A percentile compares a stretch with the other conserved stretches of the same genome.
phyloP scores from a whole-genome alignment of 2,888 invertebrate genomes.

The Dicyrtoma fusca region DNA sequence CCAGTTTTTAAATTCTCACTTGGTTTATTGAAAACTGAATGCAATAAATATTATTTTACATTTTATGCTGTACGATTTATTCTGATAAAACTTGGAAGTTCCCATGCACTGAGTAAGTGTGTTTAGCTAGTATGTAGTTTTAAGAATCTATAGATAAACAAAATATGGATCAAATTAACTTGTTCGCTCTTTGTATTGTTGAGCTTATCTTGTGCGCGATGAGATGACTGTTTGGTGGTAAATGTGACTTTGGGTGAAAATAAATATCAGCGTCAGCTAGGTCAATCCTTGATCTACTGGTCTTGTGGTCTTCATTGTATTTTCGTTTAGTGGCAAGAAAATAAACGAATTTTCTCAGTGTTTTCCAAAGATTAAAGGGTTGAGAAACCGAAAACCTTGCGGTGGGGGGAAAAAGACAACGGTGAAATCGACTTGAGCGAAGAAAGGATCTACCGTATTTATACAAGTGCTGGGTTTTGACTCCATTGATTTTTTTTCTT shows the following conservation, averaged over 20 bases:
- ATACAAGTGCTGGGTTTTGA: neutral
- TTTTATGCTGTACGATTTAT: no score
- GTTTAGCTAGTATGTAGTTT: no score
- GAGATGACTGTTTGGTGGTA: no score
- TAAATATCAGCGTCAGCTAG: neutral
- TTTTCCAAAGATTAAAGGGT: constrained; percentile 40
- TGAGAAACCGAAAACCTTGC: constrained; percentile 33
- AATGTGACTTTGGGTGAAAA: constrained; percentile 1
- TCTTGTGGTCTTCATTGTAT: neutral
- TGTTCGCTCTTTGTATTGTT: no score
- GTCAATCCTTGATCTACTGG: constrained; percentile 2
- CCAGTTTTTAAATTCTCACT: no score
- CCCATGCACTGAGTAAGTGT: no score
- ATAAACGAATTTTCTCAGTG: constrained; percentile 37
- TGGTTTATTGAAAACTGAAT: no score
- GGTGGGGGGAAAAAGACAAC: neutral
- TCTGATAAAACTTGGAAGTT: no score
- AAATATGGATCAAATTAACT: no score
- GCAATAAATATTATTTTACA: no score
- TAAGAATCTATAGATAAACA: no score
- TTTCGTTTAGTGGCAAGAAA: constrained; percentile 13
- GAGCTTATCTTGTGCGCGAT: no score
- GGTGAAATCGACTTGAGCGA: neutral
- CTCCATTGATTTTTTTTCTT: neutral
- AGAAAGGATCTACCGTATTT: neutral